phyloP scores from a whole-genome alignment of 2,888 invertebrate genomes.

The Ethmia dodecea region DNA sequence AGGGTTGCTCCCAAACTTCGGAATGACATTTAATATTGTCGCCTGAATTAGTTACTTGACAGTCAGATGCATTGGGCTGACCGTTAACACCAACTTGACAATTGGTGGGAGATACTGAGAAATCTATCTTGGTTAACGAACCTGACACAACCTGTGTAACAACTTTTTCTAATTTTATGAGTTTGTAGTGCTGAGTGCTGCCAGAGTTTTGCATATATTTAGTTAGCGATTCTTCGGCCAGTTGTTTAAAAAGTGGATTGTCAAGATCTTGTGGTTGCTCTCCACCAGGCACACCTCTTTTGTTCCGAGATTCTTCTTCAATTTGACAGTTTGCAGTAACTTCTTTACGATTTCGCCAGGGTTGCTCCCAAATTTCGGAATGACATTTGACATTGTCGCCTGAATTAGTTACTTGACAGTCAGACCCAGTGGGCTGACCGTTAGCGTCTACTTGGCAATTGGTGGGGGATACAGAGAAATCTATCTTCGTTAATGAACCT shows the following conservation, averaged over 20 bases:
- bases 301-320: slow-evolving; percentile 4
- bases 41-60: background rate
- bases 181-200: slow-evolving; percentile 11
- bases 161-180: slow-evolving; percentile 7
- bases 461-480: too few species aligned
- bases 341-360: too few species aligned
- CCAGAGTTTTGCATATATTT: slow-evolving; percentile 21
- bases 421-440: too few species aligned
- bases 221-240: slow-evolving; percentile 23
- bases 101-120: slow-evolving; percentile 14
- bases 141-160: slow-evolving; percentile 25
- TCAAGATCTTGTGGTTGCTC: slow-evolving; percentile 19
- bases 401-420: too few species aligned
- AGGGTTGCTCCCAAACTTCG: slow-evolving; percentile 75
- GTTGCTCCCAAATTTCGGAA: too few species aligned
- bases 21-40: slow-evolving; percentile 45
- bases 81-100: slow-evolving; percentile 8
- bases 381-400: too few species aligned
- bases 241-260: slow-evolving; percentile 16
- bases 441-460: background rate
- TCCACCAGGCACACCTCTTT: slow-evolving; percentile 12
- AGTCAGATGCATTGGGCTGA: slow-evolving; percentile 1
- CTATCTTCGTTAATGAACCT: too few species aligned
- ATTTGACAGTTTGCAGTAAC: too few species aligned
- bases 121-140: slow-evolving; percentile 18